Percentiles rank a stretch among this genome's conserved stretches.
phyloP scores from a whole-genome alignment of 1,140 invertebrate genomes.

The Myzus persicae region DNA sequence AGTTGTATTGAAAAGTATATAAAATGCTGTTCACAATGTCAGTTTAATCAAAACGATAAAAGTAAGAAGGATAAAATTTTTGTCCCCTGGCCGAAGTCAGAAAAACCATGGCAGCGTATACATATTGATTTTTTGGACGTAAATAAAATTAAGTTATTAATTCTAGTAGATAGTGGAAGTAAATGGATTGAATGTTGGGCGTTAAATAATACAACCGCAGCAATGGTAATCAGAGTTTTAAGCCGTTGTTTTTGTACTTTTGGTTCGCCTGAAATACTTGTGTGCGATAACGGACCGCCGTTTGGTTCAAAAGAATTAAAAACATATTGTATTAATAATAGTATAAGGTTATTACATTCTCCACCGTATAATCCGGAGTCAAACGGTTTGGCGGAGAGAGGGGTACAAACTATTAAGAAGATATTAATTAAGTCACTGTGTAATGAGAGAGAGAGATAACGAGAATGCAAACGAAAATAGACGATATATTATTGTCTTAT shows the following conservation, averaged over 20 bases:
- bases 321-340: neutral
- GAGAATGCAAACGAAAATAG: neutral
- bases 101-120: neutral
- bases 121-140: slow-evolving; percentile 32
- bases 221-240: neutral
- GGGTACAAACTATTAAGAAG: neutral
- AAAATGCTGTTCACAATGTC: neutral
- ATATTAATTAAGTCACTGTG: neutral
- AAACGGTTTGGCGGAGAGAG: neutral
- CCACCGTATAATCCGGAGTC: neutral
- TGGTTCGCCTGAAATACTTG: slow-evolving; percentile 5
- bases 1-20: too few species aligned
- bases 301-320: slow-evolving; percentile 26
- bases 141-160: neutral
- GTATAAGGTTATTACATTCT: neutral
- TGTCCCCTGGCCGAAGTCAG: neutral
- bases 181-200: neutral
- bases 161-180: neutral
- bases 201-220: neutral
- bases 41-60: slow-evolving; percentile 60
- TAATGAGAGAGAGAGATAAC: neutral
- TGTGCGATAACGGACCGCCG: slow-evolving; percentile 38
- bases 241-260: neutral
- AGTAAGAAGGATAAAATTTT: neutral
- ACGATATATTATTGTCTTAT: too few species aligned